Conservation (phyloP, 2,888 invertebrate genomes). For the Scrobipalpa costella region DNA sequence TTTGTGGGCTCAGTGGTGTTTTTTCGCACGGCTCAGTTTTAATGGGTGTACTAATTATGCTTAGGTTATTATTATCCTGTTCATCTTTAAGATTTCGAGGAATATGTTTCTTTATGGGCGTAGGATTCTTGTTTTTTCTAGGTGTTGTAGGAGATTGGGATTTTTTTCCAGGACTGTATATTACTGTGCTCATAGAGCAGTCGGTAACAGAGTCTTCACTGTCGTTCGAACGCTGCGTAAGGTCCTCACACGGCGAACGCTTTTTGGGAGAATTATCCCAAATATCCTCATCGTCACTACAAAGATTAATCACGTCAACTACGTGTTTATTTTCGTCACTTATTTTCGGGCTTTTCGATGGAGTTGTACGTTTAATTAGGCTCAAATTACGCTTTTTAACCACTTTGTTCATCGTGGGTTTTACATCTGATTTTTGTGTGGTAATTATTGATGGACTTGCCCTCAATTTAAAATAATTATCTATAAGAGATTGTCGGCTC, state of each 20-base stretch:
- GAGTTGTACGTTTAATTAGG: slow-evolving; percentile 39
- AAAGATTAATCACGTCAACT: slow-evolving; percentile 44
- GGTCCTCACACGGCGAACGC: slow-evolving; percentile 9
- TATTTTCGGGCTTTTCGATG: slow-evolving; percentile 42
- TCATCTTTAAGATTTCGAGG: not conserved
- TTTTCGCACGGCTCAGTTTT: not conserved
- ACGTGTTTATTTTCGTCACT: slow-evolving; percentile 28
- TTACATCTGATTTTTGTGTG: not conserved
- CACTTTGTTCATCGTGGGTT: slow-evolving; percentile 23
- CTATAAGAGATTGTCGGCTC: slow-evolving; percentile 45
- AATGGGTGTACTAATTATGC: no score
- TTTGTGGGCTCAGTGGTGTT: not conserved
- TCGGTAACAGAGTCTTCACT: slow-evolving; percentile 26
- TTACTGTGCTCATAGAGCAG: slow-evolving; percentile 39
- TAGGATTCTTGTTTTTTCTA: not conserved
- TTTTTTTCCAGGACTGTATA: slow-evolving; percentile 33
- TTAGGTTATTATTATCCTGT: not conserved
- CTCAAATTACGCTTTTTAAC: slow-evolving; percentile 43
- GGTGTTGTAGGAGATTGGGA: not conserved
- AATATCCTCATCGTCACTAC: slow-evolving; percentile 53
- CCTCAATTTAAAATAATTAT: slow-evolving; percentile 46
- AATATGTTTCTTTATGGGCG: not conserved
- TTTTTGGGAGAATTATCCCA: slow-evolving; percentile 15
- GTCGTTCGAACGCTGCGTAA: slow-evolving; percentile 15
- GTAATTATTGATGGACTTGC: slow-evolving; percentile 28